These are phyloP conservation scores for Elaphurus davidianus DNA, from an alignment of 2,113 vertebrate genomes.

Conservation along the genomic window DNA sequence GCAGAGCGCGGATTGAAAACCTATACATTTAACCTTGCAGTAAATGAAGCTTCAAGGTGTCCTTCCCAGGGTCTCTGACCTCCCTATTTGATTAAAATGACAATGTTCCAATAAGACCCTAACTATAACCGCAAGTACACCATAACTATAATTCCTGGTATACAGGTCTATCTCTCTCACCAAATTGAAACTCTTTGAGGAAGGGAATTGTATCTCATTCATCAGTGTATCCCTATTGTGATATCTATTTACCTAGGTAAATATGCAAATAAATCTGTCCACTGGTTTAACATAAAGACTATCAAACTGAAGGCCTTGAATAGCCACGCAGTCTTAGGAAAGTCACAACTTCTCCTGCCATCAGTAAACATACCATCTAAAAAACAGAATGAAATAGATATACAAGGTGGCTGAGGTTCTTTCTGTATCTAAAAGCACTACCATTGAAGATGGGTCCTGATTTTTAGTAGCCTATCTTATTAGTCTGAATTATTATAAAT, in stretches of 20 bases:
- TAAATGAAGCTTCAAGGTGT: neutral
- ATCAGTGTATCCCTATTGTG: neutral
- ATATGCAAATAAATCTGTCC: neutral
- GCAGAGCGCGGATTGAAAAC: neutral
- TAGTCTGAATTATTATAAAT: slow-evolving; percentile 6
- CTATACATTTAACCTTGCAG: neutral
- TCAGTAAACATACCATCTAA: neutral
- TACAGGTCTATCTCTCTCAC: neutral
- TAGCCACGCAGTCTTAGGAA: neutral
- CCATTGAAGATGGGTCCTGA: neutral
- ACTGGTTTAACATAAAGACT: slow-evolving; percentile 2
- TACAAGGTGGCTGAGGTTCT: neutral
- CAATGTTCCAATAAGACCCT: neutral
- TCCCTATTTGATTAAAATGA: neutral
- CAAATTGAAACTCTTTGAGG: slow-evolving; percentile 6
- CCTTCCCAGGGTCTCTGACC: neutral
- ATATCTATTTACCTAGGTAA: neutral
- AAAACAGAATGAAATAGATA: neutral
- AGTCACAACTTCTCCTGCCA: neutral
- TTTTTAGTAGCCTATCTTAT: neutral
- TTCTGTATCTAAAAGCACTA: neutral
- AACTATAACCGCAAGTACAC: neutral
- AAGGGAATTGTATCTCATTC: neutral
- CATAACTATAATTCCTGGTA: neutral
- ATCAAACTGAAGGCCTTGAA: slow-evolving; percentile 11